Conservation (phyloP, 1,140 invertebrate genomes). For the Drosophila eugracilis region DNA sequence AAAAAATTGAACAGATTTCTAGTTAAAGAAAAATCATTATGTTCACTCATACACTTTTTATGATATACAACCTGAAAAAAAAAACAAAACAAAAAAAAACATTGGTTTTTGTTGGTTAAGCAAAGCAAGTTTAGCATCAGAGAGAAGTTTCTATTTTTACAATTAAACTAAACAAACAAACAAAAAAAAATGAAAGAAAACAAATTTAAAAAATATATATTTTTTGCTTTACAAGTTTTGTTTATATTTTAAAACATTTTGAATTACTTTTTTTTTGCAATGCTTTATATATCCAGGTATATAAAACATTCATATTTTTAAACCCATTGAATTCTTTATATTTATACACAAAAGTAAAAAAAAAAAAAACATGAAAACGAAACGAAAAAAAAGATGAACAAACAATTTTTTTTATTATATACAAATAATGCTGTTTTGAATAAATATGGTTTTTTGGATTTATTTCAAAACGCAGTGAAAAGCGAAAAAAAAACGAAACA, state of each 20-base stretch:
- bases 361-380: conserved; percentile 17
- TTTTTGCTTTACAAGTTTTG: conserved; percentile 16
- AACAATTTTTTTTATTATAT: conserved; percentile 64
- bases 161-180: conserved; percentile 7
- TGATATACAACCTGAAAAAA: conserved; percentile 1
- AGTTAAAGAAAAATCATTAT: conserved; percentile 20
- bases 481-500: conserved; percentile 57
- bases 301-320: conserved; percentile 23
- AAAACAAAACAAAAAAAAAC: too few relatives aligned
- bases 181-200: conserved; percentile 9
- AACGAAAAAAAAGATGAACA: conserved; percentile 49
- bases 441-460: conserved; percentile 85
- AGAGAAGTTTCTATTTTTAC: conserved; percentile 32
- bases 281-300: conserved; percentile 24
- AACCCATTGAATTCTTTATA: conserved; percentile 20
- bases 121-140: conserved; percentile 6
- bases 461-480: conserved; percentile 83
- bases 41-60: conserved; percentile 15
- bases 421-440: conserved; percentile 80
- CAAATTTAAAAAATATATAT: conserved; percentile 1
- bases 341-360: conserved; percentile 45
- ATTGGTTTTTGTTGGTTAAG: conserved; percentile 23
- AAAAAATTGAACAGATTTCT: conserved; percentile 20
- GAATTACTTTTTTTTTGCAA: conserved; percentile 26
- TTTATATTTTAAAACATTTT: conserved; percentile 31